These are phyloP conservation scores for Rhagonycha fulva DNA, from an alignment of 2,888 invertebrate species.

Conservation along the genomic window DNA sequence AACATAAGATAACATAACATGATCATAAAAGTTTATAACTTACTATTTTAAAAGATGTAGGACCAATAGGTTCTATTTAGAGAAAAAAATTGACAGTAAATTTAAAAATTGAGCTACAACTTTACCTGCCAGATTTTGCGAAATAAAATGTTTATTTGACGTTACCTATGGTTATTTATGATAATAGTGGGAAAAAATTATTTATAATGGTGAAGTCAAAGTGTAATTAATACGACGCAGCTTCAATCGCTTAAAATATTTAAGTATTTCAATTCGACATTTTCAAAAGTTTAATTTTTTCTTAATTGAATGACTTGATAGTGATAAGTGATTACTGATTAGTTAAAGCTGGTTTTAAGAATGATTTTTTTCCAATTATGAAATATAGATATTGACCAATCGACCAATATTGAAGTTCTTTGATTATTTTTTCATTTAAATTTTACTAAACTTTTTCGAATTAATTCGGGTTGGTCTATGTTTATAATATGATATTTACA, in stretches of 20 bases:
- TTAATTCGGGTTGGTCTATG: no score
- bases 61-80: neutral
- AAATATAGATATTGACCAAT: no score
- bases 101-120: neutral
- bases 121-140: neutral
- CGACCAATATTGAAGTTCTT: no score
- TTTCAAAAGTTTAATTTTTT: neutral
- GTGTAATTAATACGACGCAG: neutral
- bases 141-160: neutral
- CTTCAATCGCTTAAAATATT: neutral
- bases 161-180: neutral
- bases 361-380: no score
- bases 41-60: neutral
- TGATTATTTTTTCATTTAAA: no score
- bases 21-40: neutral
- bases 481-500: no score
- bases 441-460: no score
- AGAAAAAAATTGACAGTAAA: neutral
- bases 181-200: neutral
- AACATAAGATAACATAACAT: no score
- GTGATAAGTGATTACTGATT: no score
- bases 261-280: neutral
- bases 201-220: neutral
- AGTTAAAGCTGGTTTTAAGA: no score
- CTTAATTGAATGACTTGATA: no score